phyloP scores from a whole-genome alignment of 1,140 invertebrate genomes.

The Trachelipus rathkii region DNA sequence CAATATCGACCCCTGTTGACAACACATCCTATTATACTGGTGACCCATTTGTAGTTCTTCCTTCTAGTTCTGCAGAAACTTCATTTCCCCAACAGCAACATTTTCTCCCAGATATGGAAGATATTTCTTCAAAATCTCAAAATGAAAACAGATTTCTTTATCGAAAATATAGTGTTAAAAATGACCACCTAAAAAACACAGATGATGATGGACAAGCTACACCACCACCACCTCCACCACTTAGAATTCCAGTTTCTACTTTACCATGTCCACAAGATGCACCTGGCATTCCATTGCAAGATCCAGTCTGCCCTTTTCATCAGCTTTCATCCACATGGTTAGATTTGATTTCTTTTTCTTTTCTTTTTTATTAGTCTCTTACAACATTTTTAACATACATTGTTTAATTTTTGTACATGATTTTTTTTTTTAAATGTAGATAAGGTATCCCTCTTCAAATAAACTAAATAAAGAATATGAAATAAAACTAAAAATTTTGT shows the following conservation, averaged over 20 bases:
- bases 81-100: slow-evolving; percentile 22
- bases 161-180: slow-evolving; percentile 13
- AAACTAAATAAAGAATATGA: too few relatives aligned
- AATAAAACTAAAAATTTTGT: too few relatives aligned
- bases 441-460: too few relatives aligned
- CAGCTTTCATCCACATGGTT: slow-evolving; percentile 52
- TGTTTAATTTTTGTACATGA: too few relatives aligned
- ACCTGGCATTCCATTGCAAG: slow-evolving; percentile 49
- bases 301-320: slow-evolving; percentile 56
- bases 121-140: slow-evolving; percentile 24
- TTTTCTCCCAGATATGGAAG: slow-evolving; percentile 31
- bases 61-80: not conserved
- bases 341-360: slow-evolving; percentile 45
- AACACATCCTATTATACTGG: slow-evolving; percentile 29
- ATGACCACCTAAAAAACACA: not conserved
- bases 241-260: slow-evolving; percentile 34
- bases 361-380: too few relatives aligned
- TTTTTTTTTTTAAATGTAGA: too few relatives aligned
- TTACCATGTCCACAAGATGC: slow-evolving; percentile 40
- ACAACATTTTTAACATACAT: too few relatives aligned
- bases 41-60: slow-evolving; percentile 26
- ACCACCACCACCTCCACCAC: slow-evolving; percentile 25
- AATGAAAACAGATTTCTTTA: not conserved
- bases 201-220: not conserved
- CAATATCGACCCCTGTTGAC: not conserved